A percentile compares a stretch with the other conserved stretches of the same genome.
phyloP scores from a whole-genome alignment of 2,113 vertebrate species.

The Crotalus helleri region DNA sequence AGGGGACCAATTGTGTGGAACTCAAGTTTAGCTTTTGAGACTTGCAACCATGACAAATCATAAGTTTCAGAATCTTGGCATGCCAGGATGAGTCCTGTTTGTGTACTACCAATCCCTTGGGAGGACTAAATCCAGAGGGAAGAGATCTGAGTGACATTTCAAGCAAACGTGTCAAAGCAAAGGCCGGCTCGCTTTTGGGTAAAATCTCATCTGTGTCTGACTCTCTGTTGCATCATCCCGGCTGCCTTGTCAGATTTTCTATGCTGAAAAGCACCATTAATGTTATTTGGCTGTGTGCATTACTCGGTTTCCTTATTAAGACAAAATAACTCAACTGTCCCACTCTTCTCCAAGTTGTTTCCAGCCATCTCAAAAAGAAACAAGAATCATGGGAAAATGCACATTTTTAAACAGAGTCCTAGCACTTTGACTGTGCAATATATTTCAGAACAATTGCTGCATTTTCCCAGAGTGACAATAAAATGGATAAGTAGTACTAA shows the following conservation, averaged over 20 bases:
- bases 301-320: background rate
- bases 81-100: conserved; percentile 52
- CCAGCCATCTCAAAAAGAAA: background rate
- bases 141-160: conserved; percentile 51
- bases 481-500: background rate
- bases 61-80: conserved; percentile 51
- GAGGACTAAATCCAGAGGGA: conserved; percentile 46
- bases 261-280: background rate
- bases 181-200: conserved; percentile 3
- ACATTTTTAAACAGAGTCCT: background rate
- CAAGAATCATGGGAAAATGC: background rate
- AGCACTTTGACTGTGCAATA: background rate
- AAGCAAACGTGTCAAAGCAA: background rate
- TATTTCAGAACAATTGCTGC: background rate
- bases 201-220: background rate
- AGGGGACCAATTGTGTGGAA: conserved; percentile 21
- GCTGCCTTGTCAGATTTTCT: background rate
- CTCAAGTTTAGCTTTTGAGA: conserved; percentile 54
- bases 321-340: background rate
- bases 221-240: background rate
- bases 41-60: conserved; percentile 59
- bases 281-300: background rate
- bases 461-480: background rate
- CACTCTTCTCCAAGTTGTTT: background rate
- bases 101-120: conserved; percentile 57